phyloP scores from a whole-genome alignment of 2,888 invertebrate genomes.

The Dermolepida albohirtum region DNA sequence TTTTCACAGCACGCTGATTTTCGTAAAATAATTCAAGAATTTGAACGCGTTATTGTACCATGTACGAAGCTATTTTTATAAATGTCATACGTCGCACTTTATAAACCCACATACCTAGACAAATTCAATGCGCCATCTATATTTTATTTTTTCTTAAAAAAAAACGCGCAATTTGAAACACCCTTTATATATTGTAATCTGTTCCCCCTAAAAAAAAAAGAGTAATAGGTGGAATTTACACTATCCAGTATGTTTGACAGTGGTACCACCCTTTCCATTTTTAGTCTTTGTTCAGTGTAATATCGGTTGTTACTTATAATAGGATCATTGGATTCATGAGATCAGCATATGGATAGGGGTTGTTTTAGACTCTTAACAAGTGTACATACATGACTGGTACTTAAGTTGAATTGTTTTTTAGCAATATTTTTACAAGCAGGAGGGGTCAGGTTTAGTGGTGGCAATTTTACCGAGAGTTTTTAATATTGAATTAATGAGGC shows the following conservation, averaged over 20 bases:
- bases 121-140: too few relatives aligned
- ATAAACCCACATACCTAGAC: too few relatives aligned
- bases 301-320: conserved; percentile 39
- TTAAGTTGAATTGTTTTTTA: conserved; percentile 4
- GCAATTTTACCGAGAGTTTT: background rate
- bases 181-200: too few relatives aligned
- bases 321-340: conserved; percentile 34
- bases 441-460: background rate
- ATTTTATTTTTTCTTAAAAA: too few relatives aligned
- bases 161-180: too few relatives aligned
- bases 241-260: background rate
- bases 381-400: conserved; percentile 13
- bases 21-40: too few relatives aligned
- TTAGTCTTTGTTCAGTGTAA: conserved; percentile 47
- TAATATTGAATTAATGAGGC: too few relatives aligned
- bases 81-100: too few relatives aligned
- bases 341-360: conserved; percentile 37
- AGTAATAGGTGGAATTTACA: background rate
- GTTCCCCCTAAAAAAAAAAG: too few relatives aligned
- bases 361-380: conserved; percentile 20
- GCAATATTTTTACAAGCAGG: conserved; percentile 2
- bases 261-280: conserved; percentile 5
- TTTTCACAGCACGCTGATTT: too few relatives aligned
- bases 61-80: too few relatives aligned
- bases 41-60: too few relatives aligned